Conservation (phyloP, 2,888 invertebrate species). For the Coelogynopora nodosa region DNA sequence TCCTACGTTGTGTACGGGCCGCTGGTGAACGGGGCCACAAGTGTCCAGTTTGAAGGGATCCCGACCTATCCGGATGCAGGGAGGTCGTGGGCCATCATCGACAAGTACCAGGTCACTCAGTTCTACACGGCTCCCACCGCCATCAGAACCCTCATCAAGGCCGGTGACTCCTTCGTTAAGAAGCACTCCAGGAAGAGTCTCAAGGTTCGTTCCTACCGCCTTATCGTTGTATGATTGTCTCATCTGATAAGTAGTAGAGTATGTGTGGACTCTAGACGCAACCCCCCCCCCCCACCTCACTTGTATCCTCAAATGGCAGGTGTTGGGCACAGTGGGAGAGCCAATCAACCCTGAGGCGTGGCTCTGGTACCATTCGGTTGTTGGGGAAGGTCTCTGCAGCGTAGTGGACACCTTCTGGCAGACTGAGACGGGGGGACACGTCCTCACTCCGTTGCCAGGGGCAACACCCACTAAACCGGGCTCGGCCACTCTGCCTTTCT, state of each 20-base stretch:
- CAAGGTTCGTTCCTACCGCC: slow-evolving; percentile 58
- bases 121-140: slow-evolving; percentile 99
- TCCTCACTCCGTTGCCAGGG: slow-evolving; percentile 88
- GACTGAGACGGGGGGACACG: slow-evolving; percentile 95
- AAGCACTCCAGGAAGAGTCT: slow-evolving; percentile 70
- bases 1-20: slow-evolving; percentile 79
- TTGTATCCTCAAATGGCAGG: slow-evolving; percentile 54
- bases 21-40: slow-evolving; percentile 84
- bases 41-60: slow-evolving; percentile 85
- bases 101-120: slow-evolving; percentile 85
- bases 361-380: slow-evolving; percentile 79
- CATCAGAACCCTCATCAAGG: slow-evolving; percentile 89
- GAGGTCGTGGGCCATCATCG: slow-evolving; percentile 85
- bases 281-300: not conserved
- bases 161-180: slow-evolving; percentile 77
- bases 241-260: too few relatives aligned
- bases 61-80: slow-evolving; percentile 90
- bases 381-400: slow-evolving; percentile 66
- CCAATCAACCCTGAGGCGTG: slow-evolving; percentile 98
- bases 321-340: slow-evolving; percentile 94
- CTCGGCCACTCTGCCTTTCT: slow-evolving; percentile 94
- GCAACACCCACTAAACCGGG: slow-evolving; percentile 96
- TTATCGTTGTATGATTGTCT: not conserved
- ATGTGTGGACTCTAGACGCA: too few relatives aligned
- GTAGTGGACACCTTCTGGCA: slow-evolving; percentile 99